A percentile compares a stretch with the other conserved stretches of the same genome.
Evolutionary conservation across 2,113 vertebrate genomes (phyloP).

Genomic region (Athene cunicularia): DNA sequence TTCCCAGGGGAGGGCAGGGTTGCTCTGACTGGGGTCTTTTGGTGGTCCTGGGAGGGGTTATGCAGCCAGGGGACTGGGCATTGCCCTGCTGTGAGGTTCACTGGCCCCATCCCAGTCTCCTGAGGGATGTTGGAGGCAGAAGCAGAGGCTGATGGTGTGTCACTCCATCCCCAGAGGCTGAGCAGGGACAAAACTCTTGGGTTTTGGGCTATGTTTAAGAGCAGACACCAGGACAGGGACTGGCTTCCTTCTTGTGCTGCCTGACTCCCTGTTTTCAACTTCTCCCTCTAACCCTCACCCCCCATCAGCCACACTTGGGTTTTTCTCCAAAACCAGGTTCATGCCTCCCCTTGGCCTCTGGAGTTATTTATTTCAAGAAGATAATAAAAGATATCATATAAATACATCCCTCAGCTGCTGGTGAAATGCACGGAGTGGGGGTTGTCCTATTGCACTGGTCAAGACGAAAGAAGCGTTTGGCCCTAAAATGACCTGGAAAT

Average conservation of each 20-base stretch:
- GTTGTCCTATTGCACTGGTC: not conserved
- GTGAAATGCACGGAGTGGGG: not conserved
- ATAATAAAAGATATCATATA: not conserved
- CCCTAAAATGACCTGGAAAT: not conserved
- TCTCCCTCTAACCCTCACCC: not conserved
- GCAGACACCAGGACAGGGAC: not conserved
- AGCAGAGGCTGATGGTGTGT: accelerated
- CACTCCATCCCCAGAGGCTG: not conserved
- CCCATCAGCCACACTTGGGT: not conserved
- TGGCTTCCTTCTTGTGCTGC: not conserved
- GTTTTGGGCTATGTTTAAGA: not conserved
- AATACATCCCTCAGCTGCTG: not conserved
- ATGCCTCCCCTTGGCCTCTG: not conserved
- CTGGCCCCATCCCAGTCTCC: not conserved
- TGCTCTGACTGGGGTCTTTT: not conserved
- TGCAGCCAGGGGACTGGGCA: accelerated
- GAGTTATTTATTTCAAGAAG: not conserved
- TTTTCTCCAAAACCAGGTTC: not conserved
- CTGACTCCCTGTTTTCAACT: not conserved
- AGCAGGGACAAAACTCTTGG: not conserved
- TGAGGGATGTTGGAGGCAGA: not conserved
- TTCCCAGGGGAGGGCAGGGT: not conserved
- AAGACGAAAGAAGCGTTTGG: not conserved
- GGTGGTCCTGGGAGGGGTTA: not conserved
- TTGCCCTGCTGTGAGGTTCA: not conserved